phyloP scores from a whole-genome alignment of 2,113 vertebrate species.

The Caranx ignobilis region DNA sequence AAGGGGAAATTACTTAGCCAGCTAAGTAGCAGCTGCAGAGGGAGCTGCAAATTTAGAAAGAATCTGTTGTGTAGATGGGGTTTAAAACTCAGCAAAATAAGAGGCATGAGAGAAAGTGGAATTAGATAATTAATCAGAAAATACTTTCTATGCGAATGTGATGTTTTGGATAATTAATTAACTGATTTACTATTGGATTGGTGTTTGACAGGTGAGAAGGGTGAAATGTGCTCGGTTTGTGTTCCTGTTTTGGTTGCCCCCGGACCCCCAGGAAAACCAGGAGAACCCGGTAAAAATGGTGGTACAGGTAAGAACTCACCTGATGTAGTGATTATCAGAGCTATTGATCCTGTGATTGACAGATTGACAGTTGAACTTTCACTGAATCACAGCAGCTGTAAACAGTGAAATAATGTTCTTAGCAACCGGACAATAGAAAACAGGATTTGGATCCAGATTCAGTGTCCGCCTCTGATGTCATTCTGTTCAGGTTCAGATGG shows the following conservation, averaged over 20 bases:
- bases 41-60: no score
- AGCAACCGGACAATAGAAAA: no score
- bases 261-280: conserved; percentile 67
- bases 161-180: neutral
- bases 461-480: conserved; percentile 14
- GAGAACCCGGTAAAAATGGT: conserved; percentile 68
- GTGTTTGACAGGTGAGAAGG: conserved; percentile 77
- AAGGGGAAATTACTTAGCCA: no score
- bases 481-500: conserved; percentile 61
- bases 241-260: rapidly evolving
- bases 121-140: no score
- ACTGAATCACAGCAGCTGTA: no score
- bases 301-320: conserved; percentile 57
- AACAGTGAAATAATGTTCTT: no score
- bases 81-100: no score
- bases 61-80: no score
- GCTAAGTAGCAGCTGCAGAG: no score
- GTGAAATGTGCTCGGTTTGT: conserved; percentile 69
- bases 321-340: neutral
- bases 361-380: no score
- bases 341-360: neutral
- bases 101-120: no score
- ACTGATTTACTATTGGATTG: neutral
- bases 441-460: neutral
- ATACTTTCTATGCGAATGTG: no score